These are phyloP conservation scores for Gambelia wislizenii DNA, from an alignment of 2,797 vertebrate species.

Conservation along the genomic window DNA sequence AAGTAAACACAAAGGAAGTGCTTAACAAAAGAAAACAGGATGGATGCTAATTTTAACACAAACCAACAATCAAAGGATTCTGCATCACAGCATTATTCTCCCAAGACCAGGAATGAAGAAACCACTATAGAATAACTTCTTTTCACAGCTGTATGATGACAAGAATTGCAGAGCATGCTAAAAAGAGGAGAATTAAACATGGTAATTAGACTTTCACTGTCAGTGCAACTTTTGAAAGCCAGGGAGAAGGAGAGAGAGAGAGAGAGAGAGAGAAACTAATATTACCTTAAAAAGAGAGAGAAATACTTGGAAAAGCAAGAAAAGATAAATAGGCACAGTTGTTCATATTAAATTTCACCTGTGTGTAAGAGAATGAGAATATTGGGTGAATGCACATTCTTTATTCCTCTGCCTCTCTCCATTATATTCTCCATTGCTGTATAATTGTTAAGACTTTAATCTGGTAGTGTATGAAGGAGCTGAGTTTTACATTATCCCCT, in stretches of 20 bases:
- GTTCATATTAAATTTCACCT: constrained; percentile 4
- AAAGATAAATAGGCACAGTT: constrained; percentile 3
- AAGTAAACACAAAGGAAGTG: constrained; percentile 47
- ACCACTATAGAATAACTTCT: constrained; percentile 36
- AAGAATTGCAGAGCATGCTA: constrained; percentile 60
- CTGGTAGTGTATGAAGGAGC: not conserved
- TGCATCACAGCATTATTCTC: constrained; percentile 54
- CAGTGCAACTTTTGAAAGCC: constrained; percentile 60
- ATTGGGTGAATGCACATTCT: not conserved
- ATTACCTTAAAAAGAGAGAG: constrained; percentile 29
- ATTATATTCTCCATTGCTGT: not conserved
- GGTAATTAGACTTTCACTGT: constrained; percentile 68
- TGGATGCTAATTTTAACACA: constrained; percentile 57
- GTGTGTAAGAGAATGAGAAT: not conserved
- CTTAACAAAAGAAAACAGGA: constrained; percentile 58
- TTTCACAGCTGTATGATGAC: constrained; percentile 62
- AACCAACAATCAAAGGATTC: constrained; percentile 58
- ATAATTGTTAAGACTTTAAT: not conserved
- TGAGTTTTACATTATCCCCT: no score
- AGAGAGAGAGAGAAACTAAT: constrained; percentile 34
- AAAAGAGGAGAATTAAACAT: constrained; percentile 68
- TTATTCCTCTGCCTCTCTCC: not conserved
- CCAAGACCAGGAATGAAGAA: constrained; percentile 38
- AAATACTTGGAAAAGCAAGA: constrained; percentile 28
- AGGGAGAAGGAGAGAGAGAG: constrained; percentile 30